Evolutionary conservation across 2,888 invertebrate genomes (phyloP).

Genomic region (Ophraella communa): DNA sequence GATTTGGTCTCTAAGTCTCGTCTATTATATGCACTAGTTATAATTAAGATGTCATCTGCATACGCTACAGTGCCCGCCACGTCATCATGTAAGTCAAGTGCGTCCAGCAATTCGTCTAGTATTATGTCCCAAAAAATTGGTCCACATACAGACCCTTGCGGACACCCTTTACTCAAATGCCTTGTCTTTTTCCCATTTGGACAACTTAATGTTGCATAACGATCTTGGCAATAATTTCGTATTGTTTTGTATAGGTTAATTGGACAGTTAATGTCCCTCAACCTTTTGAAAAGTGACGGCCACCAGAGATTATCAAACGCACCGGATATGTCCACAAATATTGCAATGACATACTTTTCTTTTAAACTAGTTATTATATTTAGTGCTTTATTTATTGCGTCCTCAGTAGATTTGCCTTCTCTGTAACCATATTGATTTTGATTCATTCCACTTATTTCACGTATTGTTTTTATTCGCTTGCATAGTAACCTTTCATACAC

Average conservation of each 20-base stretch:
- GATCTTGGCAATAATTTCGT: conserved; percentile 4
- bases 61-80: neutral
- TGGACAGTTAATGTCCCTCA: too few relatives aligned
- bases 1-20: neutral
- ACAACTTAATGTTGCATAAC: conserved; percentile 12
- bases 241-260: too few relatives aligned
- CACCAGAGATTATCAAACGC: conserved; percentile 19
- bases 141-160: too few relatives aligned
- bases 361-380: too few relatives aligned
- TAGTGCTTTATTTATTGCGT: too few relatives aligned
- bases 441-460: neutral
- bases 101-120: conserved; percentile 1
- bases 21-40: neutral
- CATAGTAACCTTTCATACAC: too few relatives aligned
- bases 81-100: neutral
- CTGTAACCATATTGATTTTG: conserved; percentile 12
- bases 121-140: too few relatives aligned
- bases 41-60: conserved; percentile 7
- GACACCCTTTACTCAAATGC: conserved; percentile 1
- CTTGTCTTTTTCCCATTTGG: neutral
- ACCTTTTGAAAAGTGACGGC: conserved; percentile 1
- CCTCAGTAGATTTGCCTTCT: conserved; percentile 13
- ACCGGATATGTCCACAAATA: conserved; percentile 12
- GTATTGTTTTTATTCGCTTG: neutral
- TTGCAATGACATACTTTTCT: too few relatives aligned